Evolutionary conservation across 2,113 vertebrate species (phyloP).

Genomic region (Probosciger aterrimus): DNA sequence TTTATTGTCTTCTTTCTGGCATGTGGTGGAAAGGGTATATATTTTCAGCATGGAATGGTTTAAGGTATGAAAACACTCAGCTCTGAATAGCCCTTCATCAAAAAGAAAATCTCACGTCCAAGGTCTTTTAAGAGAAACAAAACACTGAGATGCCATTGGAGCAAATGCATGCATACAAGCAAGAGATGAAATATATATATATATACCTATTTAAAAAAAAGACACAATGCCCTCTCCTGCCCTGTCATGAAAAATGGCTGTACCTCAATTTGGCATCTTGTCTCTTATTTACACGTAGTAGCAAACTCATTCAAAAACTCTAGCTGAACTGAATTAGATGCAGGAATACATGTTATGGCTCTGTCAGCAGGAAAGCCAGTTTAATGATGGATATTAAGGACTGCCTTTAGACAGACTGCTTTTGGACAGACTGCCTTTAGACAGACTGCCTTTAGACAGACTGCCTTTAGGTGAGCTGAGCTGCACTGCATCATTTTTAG

Average conservation of each 20-base stretch:
- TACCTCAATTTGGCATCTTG: background rate
- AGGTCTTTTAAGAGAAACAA: conserved; percentile 20
- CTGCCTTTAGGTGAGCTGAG: background rate
- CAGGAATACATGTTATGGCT: background rate
- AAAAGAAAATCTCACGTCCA: background rate
- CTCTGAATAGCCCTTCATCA: conserved; percentile 10
- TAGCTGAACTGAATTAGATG: background rate
- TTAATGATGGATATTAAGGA: background rate
- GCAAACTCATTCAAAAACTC: background rate
- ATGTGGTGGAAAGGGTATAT: conserved; percentile 9
- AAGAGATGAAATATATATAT: background rate
- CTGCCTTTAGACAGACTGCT: background rate
- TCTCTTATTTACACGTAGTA: background rate
- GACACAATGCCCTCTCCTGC: rapidly evolving
- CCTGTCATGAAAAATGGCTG: background rate
- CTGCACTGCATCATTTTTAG: background rate
- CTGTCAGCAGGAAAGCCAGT: background rate
- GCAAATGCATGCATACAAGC: background rate
- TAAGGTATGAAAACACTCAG: conserved; percentile 15
- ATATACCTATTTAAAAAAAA: background rate
- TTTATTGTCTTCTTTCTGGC: conserved; percentile 46
- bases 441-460: background rate
- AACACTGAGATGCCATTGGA: background rate
- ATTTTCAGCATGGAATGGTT: conserved; percentile 31
- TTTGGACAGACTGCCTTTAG: background rate